These are phyloP conservation scores for Apodemia duryi DNA, from an alignment of 2,888 invertebrate genomes.

Conservation along the genomic window DNA sequence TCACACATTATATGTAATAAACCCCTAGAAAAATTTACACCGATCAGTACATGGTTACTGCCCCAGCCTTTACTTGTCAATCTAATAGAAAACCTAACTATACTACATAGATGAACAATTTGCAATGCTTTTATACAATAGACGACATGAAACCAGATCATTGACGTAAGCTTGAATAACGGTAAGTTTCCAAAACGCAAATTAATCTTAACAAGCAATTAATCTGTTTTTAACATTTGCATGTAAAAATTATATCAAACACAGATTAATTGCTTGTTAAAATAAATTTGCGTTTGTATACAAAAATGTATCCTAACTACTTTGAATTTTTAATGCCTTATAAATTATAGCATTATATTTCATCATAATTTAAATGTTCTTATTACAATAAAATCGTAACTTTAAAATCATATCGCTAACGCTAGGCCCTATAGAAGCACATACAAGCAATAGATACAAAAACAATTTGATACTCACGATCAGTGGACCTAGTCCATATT, in stretches of 20 bases:
- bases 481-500: not conserved
- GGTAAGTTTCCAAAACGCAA: too few relatives aligned
- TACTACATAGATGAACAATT: conserved; percentile 4
- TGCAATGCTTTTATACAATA: not conserved
- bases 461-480: not conserved
- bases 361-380: too few relatives aligned
- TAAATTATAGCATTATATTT: too few relatives aligned
- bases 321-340: not conserved
- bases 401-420: too few relatives aligned
- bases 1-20: conserved; percentile 59
- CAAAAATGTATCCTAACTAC: not conserved
- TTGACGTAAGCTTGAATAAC: not conserved
- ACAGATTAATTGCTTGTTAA: too few relatives aligned
- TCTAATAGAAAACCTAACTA: conserved; percentile 16
- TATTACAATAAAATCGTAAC: too few relatives aligned
- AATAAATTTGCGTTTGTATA: not conserved
- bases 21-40: conserved; percentile 76
- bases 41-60: conserved; percentile 67
- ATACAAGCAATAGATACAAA: too few relatives aligned
- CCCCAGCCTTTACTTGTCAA: conserved; percentile 53
- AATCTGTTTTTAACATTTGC: not conserved
- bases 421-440: too few relatives aligned
- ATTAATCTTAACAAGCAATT: too few relatives aligned
- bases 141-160: not conserved
- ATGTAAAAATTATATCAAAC: too few relatives aligned